A percentile compares a stretch with the other conserved stretches of the same genome.
These are phyloP conservation scores for Euthynnus affinis DNA, from an alignment of 2,797 vertebrate genomes.

Conservation along the genomic window DNA sequence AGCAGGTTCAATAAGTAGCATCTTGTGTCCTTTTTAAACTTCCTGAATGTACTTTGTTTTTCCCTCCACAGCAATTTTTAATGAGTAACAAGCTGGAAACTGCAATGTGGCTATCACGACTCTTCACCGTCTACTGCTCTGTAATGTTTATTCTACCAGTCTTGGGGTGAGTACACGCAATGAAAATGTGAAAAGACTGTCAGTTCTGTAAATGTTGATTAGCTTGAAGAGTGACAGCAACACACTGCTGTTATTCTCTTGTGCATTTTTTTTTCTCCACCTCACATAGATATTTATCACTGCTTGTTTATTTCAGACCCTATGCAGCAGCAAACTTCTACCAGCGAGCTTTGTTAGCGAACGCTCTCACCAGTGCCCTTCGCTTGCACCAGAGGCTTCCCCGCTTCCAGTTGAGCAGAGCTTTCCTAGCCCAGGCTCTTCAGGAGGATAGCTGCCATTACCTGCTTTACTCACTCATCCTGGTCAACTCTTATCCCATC, in stretches of 20 bases:
- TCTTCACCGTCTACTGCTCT: constrained; percentile 98
- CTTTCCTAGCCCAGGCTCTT: constrained; percentile 94
- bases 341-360: constrained; percentile 96
- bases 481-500: constrained; percentile 98
- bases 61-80: constrained; percentile 92
- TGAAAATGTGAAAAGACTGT: neutral
- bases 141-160: constrained; percentile 97
- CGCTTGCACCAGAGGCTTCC: constrained; percentile 96
- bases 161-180: constrained; percentile 90
- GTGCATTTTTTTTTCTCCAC: neutral
- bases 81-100: constrained; percentile 97
- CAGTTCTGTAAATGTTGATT: neutral
- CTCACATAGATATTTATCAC: neutral
- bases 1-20: neutral
- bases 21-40: neutral
- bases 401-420: constrained; percentile 95
- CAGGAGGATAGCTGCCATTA: constrained; percentile 99
- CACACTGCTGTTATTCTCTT: neutral
- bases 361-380: constrained; percentile 97
- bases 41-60: neutral
- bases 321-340: constrained; percentile 98
- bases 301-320: constrained; percentile 84
- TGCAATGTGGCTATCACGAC: constrained; percentile 98
- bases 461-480: constrained; percentile 97
- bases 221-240: neutral